Evolutionary conservation across 2,797 vertebrate genomes (phyloP), one percentile per base, ranked within the genome.

Genomic region (Novumbra hubbsi): DNA sequence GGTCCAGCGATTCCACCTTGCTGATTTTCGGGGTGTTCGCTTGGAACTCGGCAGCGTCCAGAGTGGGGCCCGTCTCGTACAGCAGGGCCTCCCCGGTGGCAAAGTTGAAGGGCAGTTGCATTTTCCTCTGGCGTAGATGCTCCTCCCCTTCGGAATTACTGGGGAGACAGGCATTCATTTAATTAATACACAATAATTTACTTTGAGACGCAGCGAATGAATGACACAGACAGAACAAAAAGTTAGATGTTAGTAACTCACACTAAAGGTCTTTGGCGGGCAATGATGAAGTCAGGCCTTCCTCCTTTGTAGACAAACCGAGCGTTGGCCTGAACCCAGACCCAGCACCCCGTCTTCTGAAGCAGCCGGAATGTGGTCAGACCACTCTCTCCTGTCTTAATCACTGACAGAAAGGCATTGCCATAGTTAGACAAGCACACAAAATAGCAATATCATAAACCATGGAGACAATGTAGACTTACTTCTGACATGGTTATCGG

Each of bases 291-390:
- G 3, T 95, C 94, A 0, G 94, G 94, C 57, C 90, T 78, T 76
- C 92, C 93, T 72, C 80, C 91, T 85, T 93, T 94, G 86, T 81
- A 94, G 75, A 94, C 84, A 55, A 95, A 76, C 81, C 92, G 92
- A 73, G 93, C 94, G 17, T 94, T 95, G 71, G 94, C 1, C 82
- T 95, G 93, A 62, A 95, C 93, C 94, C 94, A 95, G 64, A 94
- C 64, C 94, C 94, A 95, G 52, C 76, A 50, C 1, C 78, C 60
- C 0, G 84, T 80, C 78, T 94, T 95, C 1, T 86, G 88, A 55
- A 95, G 88, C 8, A 95, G 91, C 76, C 94, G 80, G 86, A 95
- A 94, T 24, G 92, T 89, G 0, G 90, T 92, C 83, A 94, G 78
- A 32, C 94, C 94, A 8, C 50, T 93, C 80, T 95, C 94, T 30